phyloP scores from a whole-genome alignment of 2,888 invertebrate genomes.

The Megaustenia siamemsis region DNA sequence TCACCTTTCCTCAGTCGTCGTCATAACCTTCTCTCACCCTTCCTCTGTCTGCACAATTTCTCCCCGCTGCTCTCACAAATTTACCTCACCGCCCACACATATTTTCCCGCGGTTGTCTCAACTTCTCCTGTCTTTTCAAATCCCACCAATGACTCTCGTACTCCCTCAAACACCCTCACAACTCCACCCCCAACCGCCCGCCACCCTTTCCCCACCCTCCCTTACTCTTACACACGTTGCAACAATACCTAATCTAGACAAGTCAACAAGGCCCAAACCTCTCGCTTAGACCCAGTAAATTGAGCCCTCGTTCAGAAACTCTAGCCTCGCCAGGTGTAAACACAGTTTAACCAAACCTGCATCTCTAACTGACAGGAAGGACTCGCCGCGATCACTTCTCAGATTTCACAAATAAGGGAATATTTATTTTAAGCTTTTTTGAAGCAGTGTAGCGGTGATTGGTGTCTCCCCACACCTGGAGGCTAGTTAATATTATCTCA shows the following conservation, averaged over 20 bases:
- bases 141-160: not conserved
- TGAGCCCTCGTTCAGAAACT: not conserved
- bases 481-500: not conserved
- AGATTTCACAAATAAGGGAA: not conserved
- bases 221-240: not conserved
- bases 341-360: not conserved
- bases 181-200: not conserved
- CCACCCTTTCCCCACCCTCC: not conserved
- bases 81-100: not conserved
- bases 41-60: not conserved
- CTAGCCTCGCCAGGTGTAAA: not conserved
- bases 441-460: too few relatives aligned
- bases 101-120: not conserved
- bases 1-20: too few relatives aligned
- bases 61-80: not conserved
- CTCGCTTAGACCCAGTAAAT: not conserved
- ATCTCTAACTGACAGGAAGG: not conserved
- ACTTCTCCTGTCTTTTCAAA: not conserved
- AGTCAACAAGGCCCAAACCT: not conserved
- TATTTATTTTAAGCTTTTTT: too few relatives aligned
- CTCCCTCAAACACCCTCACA: not conserved
- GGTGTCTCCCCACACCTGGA: not conserved
- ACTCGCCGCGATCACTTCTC: not conserved
- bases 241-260: not conserved
- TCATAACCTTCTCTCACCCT: too few relatives aligned